Evolutionary conservation across 2,888 invertebrate genomes (phyloP), one percentile per base, ranked within the genome.

Genomic region (Heliconius charithonia): DNA sequence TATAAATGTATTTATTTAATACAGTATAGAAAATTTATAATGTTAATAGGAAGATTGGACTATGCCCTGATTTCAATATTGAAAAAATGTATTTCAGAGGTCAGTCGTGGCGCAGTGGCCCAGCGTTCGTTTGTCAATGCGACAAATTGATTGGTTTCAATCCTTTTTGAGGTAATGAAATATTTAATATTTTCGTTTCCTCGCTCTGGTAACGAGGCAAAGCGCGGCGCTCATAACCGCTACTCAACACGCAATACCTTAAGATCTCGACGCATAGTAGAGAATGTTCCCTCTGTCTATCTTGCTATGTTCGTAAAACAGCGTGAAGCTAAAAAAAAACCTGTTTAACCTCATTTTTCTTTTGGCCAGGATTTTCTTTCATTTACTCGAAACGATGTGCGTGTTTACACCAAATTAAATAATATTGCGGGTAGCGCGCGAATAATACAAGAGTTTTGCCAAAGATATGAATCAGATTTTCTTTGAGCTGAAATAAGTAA

Each of bases 401-500:
- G 86, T 83, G 87, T 89, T 89, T 88, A 88, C 85, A 87, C 85
- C 89, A 89, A 89, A 90, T 89, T 89, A 88, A 89, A 84, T 83
- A 82, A 82, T 85, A 82, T 84, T 86, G 82, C 85, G 71, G 37
- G 62, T 69, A 56, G 56, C 56, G 16, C 72, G 85, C 84, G 85
- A 85, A 88, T 88, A 88, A 88, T 89, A 87, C 87, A 89, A 88
- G 89, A 88, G 88, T 87, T 89, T 87, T 83, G 86, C 85, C 79
- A 83, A 83, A 88, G 88, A 89, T 90, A 91, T 91, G 92, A 93
- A 92, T 92, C 91, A 89, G 92, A 91, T 92, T 91, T 85, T 85
- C 85, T 84, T 86, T 85, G 85, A 83, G 87, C 87, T 88, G 89
- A 91, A 91, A 90, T 89, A 89, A 90, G 91, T 88, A 88, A 89